Evolutionary conservation across 2,113 vertebrate genomes (phyloP), one percentile per base, ranked within the genome.

Genomic region (Esox niger): DNA sequence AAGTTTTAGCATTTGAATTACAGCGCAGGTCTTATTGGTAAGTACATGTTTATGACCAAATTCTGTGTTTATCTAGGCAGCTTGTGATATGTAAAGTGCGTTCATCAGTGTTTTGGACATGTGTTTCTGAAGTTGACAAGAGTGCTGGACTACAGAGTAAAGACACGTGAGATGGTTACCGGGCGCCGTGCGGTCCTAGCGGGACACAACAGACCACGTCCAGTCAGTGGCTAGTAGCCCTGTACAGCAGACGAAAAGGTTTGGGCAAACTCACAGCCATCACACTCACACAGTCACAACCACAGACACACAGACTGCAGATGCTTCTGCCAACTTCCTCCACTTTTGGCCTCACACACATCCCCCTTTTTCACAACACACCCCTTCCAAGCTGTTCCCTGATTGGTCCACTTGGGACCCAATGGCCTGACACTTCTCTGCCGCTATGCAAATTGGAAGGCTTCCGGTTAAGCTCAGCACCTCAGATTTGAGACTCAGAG

Each of bases 201-300:
- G 88, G 86, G 87, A 93, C 89, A 90, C 91, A 93, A 80, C 86
- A 90, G 90, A 95, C 93, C 90, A 87, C 86, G 90, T 94, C 90
- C 93, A 87, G 93, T 87, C 91, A 94, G 89, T 91, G 91, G 92
- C 88, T 43, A 94, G 94, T 93, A 91, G 90, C 93, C 92, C 92
- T 91, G 93, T 92, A 90, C 76, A 93, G 92, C 92, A 95, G 90
- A 93, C 82, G 89, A 93, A 94, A 89, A 94, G 89, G 92, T 93
- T 91, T 87, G 92, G 93, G 93, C 92, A 94, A 92, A 92, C 88
- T 88, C 82, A 88, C 88, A 94, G 91, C 92, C 88, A 89, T 87
- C 91, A 91, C 83, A 88, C 85, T 94, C 83, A 77, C 87, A 81
- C 83, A 15, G 21, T 2, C 59, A 0, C 31, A 71, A 70, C 77